phyloP scores from a whole-genome alignment of 2,113 vertebrate species.

The Gracilinanus agilis region DNA sequence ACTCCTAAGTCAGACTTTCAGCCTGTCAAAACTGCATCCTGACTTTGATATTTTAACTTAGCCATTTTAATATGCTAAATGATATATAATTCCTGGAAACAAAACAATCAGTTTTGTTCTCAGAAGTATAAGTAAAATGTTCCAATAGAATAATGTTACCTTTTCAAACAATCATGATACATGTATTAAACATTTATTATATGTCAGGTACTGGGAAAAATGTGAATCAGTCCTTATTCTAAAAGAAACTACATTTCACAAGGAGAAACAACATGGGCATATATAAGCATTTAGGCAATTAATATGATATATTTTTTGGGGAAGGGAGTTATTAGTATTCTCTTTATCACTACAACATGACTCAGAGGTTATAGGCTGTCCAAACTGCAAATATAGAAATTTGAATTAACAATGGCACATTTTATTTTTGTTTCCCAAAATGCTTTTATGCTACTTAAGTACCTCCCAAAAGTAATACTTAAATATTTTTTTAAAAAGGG shows the following conservation, averaged over 20 bases:
- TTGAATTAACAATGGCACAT: neutral
- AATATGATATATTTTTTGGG: neutral
- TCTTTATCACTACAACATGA: neutral
- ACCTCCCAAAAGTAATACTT: neutral
- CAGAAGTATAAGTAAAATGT: neutral
- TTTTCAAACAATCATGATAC: neutral
- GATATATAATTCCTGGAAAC: neutral
- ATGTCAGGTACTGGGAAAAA: neutral
- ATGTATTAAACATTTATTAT: neutral
- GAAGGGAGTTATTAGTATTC: neutral
- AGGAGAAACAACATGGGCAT: neutral
- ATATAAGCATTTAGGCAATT: neutral
- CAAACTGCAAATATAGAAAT: neutral
- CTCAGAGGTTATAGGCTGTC: neutral
- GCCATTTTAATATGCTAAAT: neutral
- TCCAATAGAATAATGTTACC: neutral
- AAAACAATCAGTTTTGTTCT: neutral
- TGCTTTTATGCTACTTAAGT: neutral
- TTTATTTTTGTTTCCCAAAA: neutral
- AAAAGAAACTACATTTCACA: neutral
- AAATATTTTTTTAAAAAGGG: neutral
- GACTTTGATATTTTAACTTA: neutral
- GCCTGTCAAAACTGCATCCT: no score
- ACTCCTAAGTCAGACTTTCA: neutral
- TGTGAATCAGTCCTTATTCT: neutral